Conservation (phyloP, 2,797 vertebrate genomes). For the Acropternis orthonyx region DNA sequence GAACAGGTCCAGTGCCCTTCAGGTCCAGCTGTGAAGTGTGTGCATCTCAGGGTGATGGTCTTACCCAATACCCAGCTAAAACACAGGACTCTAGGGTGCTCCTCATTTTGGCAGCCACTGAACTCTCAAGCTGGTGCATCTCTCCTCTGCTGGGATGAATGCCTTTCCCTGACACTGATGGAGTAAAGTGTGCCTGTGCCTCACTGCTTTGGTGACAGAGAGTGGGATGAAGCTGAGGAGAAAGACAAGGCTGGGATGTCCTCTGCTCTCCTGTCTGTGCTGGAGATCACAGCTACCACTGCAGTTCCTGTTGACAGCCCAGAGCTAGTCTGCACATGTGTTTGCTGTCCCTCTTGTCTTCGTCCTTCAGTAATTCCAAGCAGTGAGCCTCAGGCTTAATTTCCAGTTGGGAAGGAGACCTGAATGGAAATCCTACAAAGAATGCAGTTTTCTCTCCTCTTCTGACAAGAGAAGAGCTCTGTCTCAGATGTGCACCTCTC, state of each 20-base stretch:
- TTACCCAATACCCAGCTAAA: background rate
- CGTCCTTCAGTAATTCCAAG: background rate
- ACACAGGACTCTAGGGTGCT: background rate
- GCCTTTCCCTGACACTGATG: background rate
- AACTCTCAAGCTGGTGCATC: background rate
- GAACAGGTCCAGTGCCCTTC: background rate
- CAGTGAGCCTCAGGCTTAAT: background rate
- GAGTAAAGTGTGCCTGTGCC: background rate
- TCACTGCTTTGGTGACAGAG: background rate
- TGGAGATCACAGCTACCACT: background rate
- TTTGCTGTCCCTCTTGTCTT: background rate
- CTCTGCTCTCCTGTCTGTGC: background rate
- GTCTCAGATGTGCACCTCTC: background rate
- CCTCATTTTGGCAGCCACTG: background rate
- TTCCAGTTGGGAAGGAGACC: background rate
- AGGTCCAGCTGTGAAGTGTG: background rate
- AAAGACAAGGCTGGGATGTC: background rate
- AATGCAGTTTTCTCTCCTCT: background rate
- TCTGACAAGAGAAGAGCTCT: background rate
- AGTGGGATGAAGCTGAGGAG: background rate
- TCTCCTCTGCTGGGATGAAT: background rate
- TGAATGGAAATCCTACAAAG: background rate
- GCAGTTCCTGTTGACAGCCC: background rate
- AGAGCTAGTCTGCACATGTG: background rate
- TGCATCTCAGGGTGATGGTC: background rate